Base-by-base conservation (phyloP, 2,888 invertebrate species). In the Andricus curvator region DNA sequence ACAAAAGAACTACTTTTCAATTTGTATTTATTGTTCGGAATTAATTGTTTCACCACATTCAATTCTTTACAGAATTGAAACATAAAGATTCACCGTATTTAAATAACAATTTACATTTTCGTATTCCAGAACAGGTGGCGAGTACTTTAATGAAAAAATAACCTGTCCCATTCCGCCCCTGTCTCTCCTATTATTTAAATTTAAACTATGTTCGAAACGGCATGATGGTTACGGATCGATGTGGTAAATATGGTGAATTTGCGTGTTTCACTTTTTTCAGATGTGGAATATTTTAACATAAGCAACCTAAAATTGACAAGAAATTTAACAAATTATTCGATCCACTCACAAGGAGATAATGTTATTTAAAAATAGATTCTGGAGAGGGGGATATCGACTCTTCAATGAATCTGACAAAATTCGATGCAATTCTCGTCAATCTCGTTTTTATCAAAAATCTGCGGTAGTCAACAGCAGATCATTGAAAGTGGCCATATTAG, bases 401-500 rank as follows among this genome's bases (percentile, higher is more conserved):
- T 68, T 68, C 5, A 17, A 68, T 4, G 13, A 20, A 17, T 44
- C 11, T 2, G 9, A 25, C 9, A 25, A 48, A 68, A 68, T 68
- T 25, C 25, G 25, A 15, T 25, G 22, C 17, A 48, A 29, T 25
- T 48, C 8, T 6, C 4, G 15, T 15, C 68, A 68, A 15, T 48
- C 6, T 65, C 78, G 77, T 56, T 48, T 25, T 48, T 82, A 78
- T 29, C 25, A 56, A 37, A 65, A 51, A 11, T 68, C 68, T 17
- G 11, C 65, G 20, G 22, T 37, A 20, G n/a, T 56, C 17, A n/a
- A 68, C 3, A 51, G 56, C 11, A 76, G 76, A 60, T 64, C 78
- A 1, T 79, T 94, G 93, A 95, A 95, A 88, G 93, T 95, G 15
- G 94, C 94, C 11, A 92, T 95, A 62, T 93, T 94, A 80, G 94